Evolutionary conservation across 2,888 invertebrate species (phyloP).

Genomic region (Helleia helle): DNA sequence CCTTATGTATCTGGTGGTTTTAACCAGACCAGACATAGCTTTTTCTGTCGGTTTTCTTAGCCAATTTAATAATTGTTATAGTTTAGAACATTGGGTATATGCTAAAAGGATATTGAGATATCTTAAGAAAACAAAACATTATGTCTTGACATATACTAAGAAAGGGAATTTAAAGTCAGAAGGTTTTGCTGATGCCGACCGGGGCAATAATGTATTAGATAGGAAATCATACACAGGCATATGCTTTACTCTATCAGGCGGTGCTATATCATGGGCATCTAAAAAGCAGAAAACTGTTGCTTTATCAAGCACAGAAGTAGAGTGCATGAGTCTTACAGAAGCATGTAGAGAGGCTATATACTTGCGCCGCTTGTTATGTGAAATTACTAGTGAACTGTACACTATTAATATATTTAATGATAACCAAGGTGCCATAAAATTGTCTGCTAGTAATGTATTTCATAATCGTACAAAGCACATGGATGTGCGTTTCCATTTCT

Average conservation of each 20-base stretch:
- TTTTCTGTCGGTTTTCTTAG: background rate
- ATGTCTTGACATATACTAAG: background rate
- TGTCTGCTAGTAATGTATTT: constrained; percentile 10
- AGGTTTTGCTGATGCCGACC: background rate
- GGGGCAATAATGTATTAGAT: background rate
- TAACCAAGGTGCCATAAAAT: constrained; percentile 15
- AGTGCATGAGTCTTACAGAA: constrained; percentile 13
- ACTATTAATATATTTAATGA: constrained; percentile 7
- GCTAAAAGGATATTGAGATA: background rate
- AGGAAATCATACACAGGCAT: background rate
- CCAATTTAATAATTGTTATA: background rate
- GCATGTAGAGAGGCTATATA: constrained; percentile 2
- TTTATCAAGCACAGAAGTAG: constrained; percentile 10
- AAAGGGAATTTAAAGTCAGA: background rate
- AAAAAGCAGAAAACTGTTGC: constrained; percentile 14
- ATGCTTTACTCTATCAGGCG: background rate
- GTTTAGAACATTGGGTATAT: background rate
- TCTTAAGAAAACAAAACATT: background rate
- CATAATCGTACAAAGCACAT: constrained; percentile 15
- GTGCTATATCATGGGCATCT: background rate
- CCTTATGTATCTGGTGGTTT: background rate
- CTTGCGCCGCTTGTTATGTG: background rate
- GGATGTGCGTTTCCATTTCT: constrained; percentile 11
- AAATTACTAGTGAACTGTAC: background rate
- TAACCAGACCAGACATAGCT: background rate